These are phyloP conservation scores for Archilochus colubris DNA, from an alignment of 2,113 vertebrate genomes.

Conservation along the genomic window DNA sequence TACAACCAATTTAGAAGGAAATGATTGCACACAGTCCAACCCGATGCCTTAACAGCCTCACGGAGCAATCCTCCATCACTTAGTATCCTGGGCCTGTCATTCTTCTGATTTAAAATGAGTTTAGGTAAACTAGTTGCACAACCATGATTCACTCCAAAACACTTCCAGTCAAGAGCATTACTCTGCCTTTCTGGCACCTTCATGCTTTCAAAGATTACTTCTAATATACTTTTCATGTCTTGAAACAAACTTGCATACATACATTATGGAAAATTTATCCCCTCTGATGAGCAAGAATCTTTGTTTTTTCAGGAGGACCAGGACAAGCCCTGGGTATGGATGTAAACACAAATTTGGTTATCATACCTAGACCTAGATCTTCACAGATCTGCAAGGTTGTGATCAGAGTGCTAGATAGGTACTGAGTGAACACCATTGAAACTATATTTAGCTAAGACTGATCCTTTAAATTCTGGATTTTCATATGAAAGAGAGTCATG, in stretches of 20 bases:
- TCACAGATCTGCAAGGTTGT: background rate
- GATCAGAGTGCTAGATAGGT: background rate
- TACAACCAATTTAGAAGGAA: conserved; percentile 66
- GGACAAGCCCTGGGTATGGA: background rate
- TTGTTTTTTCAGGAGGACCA: background rate
- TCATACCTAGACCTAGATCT: background rate
- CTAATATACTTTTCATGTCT: background rate
- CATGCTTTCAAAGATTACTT: background rate
- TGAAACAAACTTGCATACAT: background rate
- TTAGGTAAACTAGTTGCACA: conserved; percentile 49
- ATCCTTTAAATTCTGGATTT: background rate
- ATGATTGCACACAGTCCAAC: conserved; percentile 51
- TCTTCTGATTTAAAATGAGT: conserved; percentile 41
- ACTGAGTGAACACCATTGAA: background rate
- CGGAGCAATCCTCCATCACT: conserved; percentile 47
- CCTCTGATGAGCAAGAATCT: background rate
- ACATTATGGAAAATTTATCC: background rate
- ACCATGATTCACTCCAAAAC: conserved; percentile 15
- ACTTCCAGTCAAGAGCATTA: conserved; percentile 2
- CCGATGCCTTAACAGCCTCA: background rate
- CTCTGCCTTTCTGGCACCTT: background rate
- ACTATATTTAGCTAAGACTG: background rate
- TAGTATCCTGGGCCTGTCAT: conserved; percentile 47
- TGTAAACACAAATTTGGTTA: background rate
- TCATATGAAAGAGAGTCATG: background rate